Conservation (phyloP, 2,888 invertebrate genomes). For the Charanyca ferruginea region DNA sequence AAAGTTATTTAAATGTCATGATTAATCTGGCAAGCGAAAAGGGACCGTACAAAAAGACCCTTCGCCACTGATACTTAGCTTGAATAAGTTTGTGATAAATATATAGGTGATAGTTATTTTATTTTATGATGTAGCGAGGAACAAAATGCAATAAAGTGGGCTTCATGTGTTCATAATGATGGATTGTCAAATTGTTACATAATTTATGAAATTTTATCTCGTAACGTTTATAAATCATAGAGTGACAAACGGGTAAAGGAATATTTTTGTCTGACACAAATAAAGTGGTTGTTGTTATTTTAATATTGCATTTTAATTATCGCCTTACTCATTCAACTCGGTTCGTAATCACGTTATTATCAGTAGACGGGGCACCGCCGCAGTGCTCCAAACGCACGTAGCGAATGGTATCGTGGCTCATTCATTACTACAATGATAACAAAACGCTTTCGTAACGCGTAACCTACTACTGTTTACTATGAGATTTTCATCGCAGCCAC, state of each 20-base stretch:
- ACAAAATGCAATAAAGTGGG: conserved; percentile 52
- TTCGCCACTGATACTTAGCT: conserved; percentile 28
- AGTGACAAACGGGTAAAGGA: conserved; percentile 79
- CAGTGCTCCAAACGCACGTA: conserved; percentile 22
- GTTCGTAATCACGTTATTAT: conserved; percentile 42
- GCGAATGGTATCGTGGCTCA: conserved; percentile 58
- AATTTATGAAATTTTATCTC: conserved; percentile 65
- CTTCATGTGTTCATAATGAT: conserved; percentile 64
- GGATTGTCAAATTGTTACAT: conserved; percentile 57
- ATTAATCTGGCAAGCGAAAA: background rate
- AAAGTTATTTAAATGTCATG: background rate
- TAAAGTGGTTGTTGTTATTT: conserved; percentile 83
- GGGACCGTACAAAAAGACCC: background rate
- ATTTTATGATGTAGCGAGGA: conserved; percentile 54
- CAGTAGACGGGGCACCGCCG: conserved; percentile 12
- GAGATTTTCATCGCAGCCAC: conserved; percentile 69
- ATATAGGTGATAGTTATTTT: conserved; percentile 59
- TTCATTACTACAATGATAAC: conserved; percentile 68
- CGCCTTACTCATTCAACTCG: conserved; percentile 12
- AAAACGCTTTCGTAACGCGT: conserved; percentile 57
- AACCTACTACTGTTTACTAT: conserved; percentile 68
- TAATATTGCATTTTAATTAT: conserved; percentile 67
- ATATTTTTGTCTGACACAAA: conserved; percentile 76
- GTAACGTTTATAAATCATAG: conserved; percentile 70
- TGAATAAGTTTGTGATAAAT: conserved; percentile 63